Evolutionary conservation across 2,888 invertebrate genomes (phyloP), one percentile per base, ranked within the genome.

Genomic region (Esperia sulphurella): DNA sequence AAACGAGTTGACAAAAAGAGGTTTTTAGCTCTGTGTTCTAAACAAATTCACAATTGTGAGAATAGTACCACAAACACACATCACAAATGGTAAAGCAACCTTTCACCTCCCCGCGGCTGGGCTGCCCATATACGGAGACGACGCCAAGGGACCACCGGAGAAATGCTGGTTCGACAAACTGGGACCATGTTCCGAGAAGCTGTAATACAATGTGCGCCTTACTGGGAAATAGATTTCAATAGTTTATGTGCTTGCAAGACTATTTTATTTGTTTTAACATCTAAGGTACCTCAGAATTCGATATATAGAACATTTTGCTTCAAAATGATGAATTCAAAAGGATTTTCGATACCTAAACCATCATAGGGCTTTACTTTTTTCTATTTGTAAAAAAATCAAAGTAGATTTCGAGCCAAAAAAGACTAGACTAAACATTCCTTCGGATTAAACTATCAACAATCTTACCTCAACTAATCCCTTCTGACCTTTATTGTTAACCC

Each of bases 61-160:
- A 75, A 76, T 65, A 57, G 70, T 70, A 73, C 71, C 70, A 68
- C 56, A 59, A 57, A 56, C 55, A 59, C 50, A 61, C 55, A 65
- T 53, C 55, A 59, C 51, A 61, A 55, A 65, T 53, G 61, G 64
- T 60, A 65, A 58, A 53, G 55, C 65, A 71, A 80, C 82, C 82
- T 83, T 82, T 83, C 79, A 82, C 81, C 81, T 77, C 60, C 61
- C 65, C 65, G 58, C 55, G 57, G 59, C 12, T 21, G n/a, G 7
- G 10, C 57, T 45, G 46, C 54, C 75, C 75, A 66, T 76, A 73
- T 75, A 75, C 39, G 72, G 72, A 48, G 43, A 46, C 58, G 47
- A 58, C 70, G 71, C 70, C 65, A 52, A 29, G 48, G 57, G 79
- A 79, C 80, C 79, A 79, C 71, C 68, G 45, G 54, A 61, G 61